These are phyloP conservation scores for Pipra filicauda DNA, from an alignment of 2,113 vertebrate species.

Conservation along the genomic window DNA sequence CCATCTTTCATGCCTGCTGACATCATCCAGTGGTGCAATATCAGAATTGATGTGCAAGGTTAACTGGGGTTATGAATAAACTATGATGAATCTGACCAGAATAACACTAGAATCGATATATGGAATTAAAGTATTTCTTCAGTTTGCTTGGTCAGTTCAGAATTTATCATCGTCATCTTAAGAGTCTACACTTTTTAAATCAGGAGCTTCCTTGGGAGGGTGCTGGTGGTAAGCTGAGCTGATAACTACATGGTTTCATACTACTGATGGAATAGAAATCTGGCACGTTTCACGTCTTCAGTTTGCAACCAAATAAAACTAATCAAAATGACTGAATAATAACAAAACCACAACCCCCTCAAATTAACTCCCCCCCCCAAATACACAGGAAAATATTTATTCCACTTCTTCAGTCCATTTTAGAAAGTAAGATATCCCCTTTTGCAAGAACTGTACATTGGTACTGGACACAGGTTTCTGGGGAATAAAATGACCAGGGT, in stretches of 20 bases:
- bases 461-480: not conserved
- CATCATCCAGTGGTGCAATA: not conserved
- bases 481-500: not conserved
- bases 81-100: not conserved
- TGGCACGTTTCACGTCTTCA: not conserved
- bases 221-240: not conserved
- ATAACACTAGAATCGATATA: not conserved
- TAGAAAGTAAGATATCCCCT: not conserved
- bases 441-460: not conserved
- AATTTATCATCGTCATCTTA: not conserved
- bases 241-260: not conserved
- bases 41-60: not conserved
- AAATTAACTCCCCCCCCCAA: not conserved
- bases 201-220: not conserved
- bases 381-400: not conserved
- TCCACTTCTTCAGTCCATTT: not conserved
- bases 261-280: not conserved
- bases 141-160: not conserved
- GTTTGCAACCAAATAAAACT: not conserved
- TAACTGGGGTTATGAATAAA: not conserved
- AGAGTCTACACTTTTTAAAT: not conserved
- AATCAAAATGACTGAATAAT: not conserved
- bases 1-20: not conserved
- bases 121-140: not conserved
- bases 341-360: accelerated